Percentiles rank a stretch among this genome's conserved stretches.
phyloP scores from a whole-genome alignment of 2,888 invertebrate genomes.

The Volucella inflata region DNA sequence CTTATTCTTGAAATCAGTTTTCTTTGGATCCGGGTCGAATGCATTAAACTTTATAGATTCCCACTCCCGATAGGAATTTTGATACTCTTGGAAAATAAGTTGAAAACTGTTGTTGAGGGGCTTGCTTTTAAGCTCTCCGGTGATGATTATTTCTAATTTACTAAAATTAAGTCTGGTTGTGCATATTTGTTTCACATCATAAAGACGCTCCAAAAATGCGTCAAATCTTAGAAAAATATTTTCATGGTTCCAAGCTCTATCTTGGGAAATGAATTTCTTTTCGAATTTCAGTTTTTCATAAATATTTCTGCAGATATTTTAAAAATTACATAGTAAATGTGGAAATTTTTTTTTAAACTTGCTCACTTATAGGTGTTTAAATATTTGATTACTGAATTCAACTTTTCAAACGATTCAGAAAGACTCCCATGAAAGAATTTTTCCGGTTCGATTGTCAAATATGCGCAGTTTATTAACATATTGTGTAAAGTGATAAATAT shows the following conservation, averaged over 20 bases:
- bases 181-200: slow-evolving; percentile 88
- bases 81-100: slow-evolving; percentile 81
- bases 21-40: slow-evolving; percentile 89
- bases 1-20: slow-evolving; percentile 88
- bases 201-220: slow-evolving; percentile 87
- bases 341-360: neutral
- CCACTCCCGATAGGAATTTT: slow-evolving; percentile 80
- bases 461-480: slow-evolving; percentile 90
- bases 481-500: slow-evolving; percentile 92
- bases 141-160: slow-evolving; percentile 93
- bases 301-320: slow-evolving; percentile 78
- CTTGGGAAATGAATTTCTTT: slow-evolving; percentile 84
- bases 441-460: slow-evolving; percentile 89
- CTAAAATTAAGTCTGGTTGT: slow-evolving; percentile 91
- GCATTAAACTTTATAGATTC: slow-evolving; percentile 89
- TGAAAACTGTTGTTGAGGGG: slow-evolving; percentile 85
- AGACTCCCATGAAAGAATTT: slow-evolving; percentile 94
- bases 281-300: slow-evolving; percentile 84
- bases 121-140: slow-evolving; percentile 89
- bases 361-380: slow-evolving; percentile 86
- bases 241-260: slow-evolving; percentile 90
- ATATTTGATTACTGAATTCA: slow-evolving; percentile 84
- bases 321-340: neutral
- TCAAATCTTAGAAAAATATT: slow-evolving; percentile 89
- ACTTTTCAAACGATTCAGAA: slow-evolving; percentile 88